Percentiles rank a stretch among this genome's conserved stretches.
Evolutionary conservation across 2,113 vertebrate species (phyloP).

Genomic region (Spermophilus dauricus): DNA sequence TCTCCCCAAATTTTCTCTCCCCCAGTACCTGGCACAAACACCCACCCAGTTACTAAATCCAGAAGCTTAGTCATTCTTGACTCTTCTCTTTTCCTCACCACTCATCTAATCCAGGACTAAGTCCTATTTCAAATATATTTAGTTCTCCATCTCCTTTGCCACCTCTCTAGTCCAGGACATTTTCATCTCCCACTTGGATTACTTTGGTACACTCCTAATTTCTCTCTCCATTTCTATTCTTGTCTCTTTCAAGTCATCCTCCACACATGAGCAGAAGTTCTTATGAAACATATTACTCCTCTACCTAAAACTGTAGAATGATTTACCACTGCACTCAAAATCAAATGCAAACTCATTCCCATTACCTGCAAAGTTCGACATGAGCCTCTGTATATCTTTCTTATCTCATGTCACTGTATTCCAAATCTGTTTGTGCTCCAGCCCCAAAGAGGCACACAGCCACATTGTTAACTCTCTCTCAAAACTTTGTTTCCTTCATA

Average conservation of each 20-base stretch:
- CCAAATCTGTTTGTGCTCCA: not conserved
- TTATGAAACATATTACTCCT: conserved; percentile 14
- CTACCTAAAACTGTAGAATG: conserved; percentile 41
- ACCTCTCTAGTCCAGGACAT: not conserved
- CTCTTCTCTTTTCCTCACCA: conserved; percentile 27
- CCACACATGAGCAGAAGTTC: not conserved
- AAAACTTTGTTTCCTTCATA: conserved; percentile 15
- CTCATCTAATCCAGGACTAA: conserved; percentile 43
- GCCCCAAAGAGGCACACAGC: not conserved
- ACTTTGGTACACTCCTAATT: not conserved
- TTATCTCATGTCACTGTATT: not conserved
- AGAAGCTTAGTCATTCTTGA: conserved; percentile 11
- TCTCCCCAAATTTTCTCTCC: not conserved
- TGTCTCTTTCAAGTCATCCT: conserved; percentile 29
- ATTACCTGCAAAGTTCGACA: not conserved
- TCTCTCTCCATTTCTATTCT: conserved; percentile 39
- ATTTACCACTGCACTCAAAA: not conserved
- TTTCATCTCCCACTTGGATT: not conserved
- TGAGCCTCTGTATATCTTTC: not conserved
- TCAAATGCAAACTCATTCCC: conserved; percentile 53
- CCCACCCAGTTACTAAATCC: conserved; percentile 24
- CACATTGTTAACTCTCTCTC: not conserved
- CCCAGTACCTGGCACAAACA: conserved; percentile 14
- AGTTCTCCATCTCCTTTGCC: not conserved
- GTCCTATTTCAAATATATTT: conserved; percentile 37